Base-by-base conservation (phyloP, 2,797 vertebrate species). In the Eutrigla gurnardus region DNA sequence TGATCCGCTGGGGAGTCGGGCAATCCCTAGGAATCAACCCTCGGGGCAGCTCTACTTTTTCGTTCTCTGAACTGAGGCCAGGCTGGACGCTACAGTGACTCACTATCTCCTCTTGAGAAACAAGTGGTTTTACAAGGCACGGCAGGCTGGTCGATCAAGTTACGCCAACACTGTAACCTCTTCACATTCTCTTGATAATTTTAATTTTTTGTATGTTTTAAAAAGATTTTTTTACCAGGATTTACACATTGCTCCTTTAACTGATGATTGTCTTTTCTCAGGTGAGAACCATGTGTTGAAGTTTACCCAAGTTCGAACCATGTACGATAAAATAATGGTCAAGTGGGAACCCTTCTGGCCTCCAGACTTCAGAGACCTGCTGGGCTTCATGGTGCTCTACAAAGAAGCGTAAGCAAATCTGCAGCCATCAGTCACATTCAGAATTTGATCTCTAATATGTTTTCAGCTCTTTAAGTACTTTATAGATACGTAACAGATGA, bases 371-470 rank as follows among this genome's bases (percentile, higher is more conserved):
- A 93, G 98, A 62, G 98, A 99, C 81, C 95, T 99, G 64, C 92
- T 99, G 87, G 97, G 98, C 6, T 99, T 99, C 84, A 98, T 99
- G 97, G 95, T 99, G 2, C 97, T 98, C 76, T 99, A 98, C 90
- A 99, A 98, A 86, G 98, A 99, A 88, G 97, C 98, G 98, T 99
- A 92, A 97, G 98, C 96, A 70, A 2, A 60, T 75, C 33, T 71
- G 14, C 9, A 14, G 13, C 43, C 58, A 66, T 50, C 40, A 60
- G 4, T 45, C 14, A 47, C n/a, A 39, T 8, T 49, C 63, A 36
- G 11, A 61, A 32, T 33, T 67, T 7, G 58, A 46, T 66, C 7
- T 66, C 17, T 70, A 61, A 53, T 76, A 32, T 45, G 58, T 43
- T 78, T 70, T 74, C 40, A 80, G 53, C 67, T 65, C 47, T 40